These are phyloP conservation scores for Alosa sapidissima DNA, from an alignment of 2,797 vertebrate species.

Conservation along the genomic window DNA sequence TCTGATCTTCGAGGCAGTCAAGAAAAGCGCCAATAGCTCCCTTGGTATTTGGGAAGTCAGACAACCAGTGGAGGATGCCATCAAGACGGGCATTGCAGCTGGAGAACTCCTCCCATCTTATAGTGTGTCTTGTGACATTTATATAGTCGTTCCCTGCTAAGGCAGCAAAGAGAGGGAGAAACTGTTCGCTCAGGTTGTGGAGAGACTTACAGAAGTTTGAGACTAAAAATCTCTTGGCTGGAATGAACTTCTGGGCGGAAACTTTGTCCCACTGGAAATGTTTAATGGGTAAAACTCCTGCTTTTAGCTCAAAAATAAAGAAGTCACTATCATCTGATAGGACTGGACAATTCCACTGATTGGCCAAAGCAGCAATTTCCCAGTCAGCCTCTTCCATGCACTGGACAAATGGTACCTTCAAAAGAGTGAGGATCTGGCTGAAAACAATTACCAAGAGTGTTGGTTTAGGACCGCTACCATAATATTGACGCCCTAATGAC, in stretches of 20 bases:
- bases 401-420: slow-evolving; percentile 75
- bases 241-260: slow-evolving; percentile 61
- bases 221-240: slow-evolving; percentile 66
- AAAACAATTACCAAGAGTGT: slow-evolving; percentile 71
- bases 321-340: slow-evolving; percentile 86
- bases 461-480: slow-evolving; percentile 63
- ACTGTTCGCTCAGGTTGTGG: slow-evolving; percentile 50
- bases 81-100: slow-evolving; percentile 54
- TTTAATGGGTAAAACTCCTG: slow-evolving; percentile 74
- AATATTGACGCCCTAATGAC: slow-evolving; percentile 34
- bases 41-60: slow-evolving; percentile 56
- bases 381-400: slow-evolving; percentile 82
- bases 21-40: slow-evolving; percentile 69
- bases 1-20: slow-evolving; percentile 52
- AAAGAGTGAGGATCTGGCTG: slow-evolving; percentile 72
- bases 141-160: slow-evolving; percentile 80
- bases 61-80: slow-evolving; percentile 79
- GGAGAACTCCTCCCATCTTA: slow-evolving; percentile 51
- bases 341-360: slow-evolving; percentile 81
- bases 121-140: slow-evolving; percentile 51
- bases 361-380: slow-evolving; percentile 79
- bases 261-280: slow-evolving; percentile 76
- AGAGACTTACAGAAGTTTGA: slow-evolving; percentile 72
- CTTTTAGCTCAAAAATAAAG: slow-evolving; percentile 76
- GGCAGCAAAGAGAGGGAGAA: slow-evolving; percentile 80